phyloP scores from a whole-genome alignment of 2,797 vertebrate genomes.

The Perodicticus potto region DNA sequence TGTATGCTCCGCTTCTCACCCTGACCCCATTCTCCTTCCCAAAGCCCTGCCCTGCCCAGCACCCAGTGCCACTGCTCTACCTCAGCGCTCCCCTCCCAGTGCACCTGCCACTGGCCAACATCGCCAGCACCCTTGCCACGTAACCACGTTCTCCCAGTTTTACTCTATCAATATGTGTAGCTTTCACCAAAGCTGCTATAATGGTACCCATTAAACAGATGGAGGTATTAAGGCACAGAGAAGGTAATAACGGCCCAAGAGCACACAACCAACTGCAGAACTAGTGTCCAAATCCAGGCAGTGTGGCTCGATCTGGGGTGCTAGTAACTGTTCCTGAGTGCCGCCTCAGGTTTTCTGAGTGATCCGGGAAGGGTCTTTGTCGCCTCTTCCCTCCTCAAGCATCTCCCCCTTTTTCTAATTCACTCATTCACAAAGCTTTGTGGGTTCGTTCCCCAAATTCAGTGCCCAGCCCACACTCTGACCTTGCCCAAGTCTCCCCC shows the following conservation, averaged over 20 bases:
- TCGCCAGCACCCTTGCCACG: fast-evolving
- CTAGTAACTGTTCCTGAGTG: not conserved
- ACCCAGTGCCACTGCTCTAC: not conserved
- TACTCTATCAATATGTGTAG: not conserved
- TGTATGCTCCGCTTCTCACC: not conserved
- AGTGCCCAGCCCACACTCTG: not conserved
- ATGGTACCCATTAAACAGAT: not conserved
- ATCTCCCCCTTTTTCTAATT: not conserved
- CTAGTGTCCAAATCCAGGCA: not conserved
- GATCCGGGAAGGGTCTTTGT: not conserved
- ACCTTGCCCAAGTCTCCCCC: not conserved
- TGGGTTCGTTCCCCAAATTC: not conserved
- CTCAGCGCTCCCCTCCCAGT: not conserved
- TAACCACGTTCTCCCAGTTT: not conserved
- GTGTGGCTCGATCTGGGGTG: too few relatives aligned
- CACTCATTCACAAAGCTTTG: not conserved
- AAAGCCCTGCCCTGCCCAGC: not conserved
- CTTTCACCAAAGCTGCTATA: not conserved
- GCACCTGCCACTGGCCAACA: not conserved
- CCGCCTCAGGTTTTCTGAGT: not conserved
- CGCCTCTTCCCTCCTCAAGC: not conserved
- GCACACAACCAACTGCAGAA: not conserved
- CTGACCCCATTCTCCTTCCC: not conserved
- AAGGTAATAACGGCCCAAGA: not conserved
- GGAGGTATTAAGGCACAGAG: not conserved